phyloP scores from a whole-genome alignment of 1,140 invertebrate genomes.

The Caenorhabditis brenneri region DNA sequence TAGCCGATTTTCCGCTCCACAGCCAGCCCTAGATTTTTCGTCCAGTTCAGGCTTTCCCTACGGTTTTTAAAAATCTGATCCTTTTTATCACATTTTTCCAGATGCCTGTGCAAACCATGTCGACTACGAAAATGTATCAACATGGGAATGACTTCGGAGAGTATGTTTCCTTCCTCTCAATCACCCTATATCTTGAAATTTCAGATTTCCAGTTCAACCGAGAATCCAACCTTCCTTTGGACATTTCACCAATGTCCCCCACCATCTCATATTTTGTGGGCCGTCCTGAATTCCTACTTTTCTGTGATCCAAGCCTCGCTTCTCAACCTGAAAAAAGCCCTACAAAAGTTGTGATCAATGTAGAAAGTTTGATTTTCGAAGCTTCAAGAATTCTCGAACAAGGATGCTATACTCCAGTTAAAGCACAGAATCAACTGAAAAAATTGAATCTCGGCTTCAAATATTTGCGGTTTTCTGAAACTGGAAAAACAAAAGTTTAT shows the following conservation, averaged over 20 bases:
- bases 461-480: not conserved
- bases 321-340: not conserved
- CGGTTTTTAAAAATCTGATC: too few relatives aligned
- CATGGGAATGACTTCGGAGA: not conserved
- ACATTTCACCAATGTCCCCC: not conserved
- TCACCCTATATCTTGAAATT: not conserved
- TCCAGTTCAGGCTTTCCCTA: too few relatives aligned
- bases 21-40: too few relatives aligned
- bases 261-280: not conserved
- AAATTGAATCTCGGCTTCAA: not conserved
- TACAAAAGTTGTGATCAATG: not conserved
- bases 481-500: not conserved
- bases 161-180: not conserved
- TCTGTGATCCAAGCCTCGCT: not conserved
- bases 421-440: not conserved
- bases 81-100: too few relatives aligned
- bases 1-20: too few relatives aligned
- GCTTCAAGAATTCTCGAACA: not conserved
- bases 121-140: conserved; percentile 11
- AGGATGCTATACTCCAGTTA: not conserved
- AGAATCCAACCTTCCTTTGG: not conserved
- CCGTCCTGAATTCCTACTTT: not conserved
- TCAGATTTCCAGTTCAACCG: not conserved
- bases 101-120: conserved; percentile 7
- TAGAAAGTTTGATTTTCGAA: not conserved